Evolutionary conservation across 2,888 invertebrate species (phyloP), one percentile per base, ranked within the genome.

Genomic region (Diadegma fenestrale): DNA sequence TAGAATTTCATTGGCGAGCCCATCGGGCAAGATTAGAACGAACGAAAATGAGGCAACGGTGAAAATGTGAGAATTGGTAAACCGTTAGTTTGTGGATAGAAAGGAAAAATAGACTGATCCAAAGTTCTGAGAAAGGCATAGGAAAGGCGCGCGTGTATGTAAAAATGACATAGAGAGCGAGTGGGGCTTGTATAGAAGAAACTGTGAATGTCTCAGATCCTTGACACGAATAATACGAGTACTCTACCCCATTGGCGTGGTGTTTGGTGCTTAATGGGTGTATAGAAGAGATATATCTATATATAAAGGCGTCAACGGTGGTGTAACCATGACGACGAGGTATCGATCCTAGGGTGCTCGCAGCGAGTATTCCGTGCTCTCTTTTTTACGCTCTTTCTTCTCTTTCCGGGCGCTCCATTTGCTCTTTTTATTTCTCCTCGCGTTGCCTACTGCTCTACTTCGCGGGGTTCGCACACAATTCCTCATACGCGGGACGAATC

Each of bases 241-340:
- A 64, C 66, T 54, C 48, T 64, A 41, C 30, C 22, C 48, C 17
- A 48, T 41, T 33, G n/a, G 79, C 61, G 54, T n/a, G 10, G 19
- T 19, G 30, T 54, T 19, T 45, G 78, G 12, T 64, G 72, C 54
- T 14, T 73, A 54, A 37, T 33, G 58, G 45, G 14, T 61, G 51
- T 78, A 30, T n/a, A n/a, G n/a, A n/a, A n/a, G n/a, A n/a, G 19
- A 26, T n/a, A 17, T 68, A 58, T 37, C 7, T 43, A 17, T 37
- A 30, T 45, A 63, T 19, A 63, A 26, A 19, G 79, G 58, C 79
- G 80, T 85, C 80, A 71, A 72, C 85, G 82, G 78, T 83, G 80
- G 80, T 79, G 88, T 88, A 82, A 85, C 84, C 86, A 88, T 87
- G 88, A 75, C 77, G 61, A 88, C 88, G 81, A 80, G 80, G 86